These are phyloP conservation scores for Platycercus adscitus DNA, from an alignment of 2,113 vertebrate genomes.

Conservation along the genomic window DNA sequence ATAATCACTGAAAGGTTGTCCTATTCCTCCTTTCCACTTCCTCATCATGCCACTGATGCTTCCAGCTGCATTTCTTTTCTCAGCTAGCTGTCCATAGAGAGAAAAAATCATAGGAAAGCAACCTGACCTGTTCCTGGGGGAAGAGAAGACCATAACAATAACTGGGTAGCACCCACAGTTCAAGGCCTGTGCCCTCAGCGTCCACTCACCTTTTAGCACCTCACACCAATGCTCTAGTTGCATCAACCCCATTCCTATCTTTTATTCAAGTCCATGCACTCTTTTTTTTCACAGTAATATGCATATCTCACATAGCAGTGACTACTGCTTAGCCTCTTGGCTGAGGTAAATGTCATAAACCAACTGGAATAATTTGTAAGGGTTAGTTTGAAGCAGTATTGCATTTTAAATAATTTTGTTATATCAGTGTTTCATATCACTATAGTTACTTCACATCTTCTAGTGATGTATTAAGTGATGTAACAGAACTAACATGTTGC, in stretches of 20 bases:
- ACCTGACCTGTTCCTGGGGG: not conserved
- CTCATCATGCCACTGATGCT: fast-evolving
- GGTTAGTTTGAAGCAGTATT: not conserved
- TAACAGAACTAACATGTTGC: not conserved
- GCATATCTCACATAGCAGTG: not conserved
- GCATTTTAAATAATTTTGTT: not conserved
- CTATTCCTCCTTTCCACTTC: not conserved
- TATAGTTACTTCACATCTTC: not conserved
- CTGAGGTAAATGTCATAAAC: not conserved
- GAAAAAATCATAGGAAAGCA: not conserved
- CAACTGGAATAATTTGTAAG: not conserved
- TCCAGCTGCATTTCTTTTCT: not conserved
- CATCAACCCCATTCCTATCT: not conserved
- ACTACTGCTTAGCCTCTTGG: not conserved
- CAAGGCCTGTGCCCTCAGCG: not conserved
- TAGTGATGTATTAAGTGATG: not conserved
- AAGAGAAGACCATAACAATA: not conserved
- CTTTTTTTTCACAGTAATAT: not conserved
- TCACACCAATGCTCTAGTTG: not conserved
- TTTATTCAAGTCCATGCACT: not conserved
- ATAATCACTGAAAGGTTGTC: not conserved
- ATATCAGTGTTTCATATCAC: not conserved
- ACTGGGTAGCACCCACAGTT: not conserved
- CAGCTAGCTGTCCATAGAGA: not conserved
- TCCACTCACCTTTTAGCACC: not conserved